Conservation (phyloP, 2,888 invertebrate species). For the Conus canariensis region DNA sequence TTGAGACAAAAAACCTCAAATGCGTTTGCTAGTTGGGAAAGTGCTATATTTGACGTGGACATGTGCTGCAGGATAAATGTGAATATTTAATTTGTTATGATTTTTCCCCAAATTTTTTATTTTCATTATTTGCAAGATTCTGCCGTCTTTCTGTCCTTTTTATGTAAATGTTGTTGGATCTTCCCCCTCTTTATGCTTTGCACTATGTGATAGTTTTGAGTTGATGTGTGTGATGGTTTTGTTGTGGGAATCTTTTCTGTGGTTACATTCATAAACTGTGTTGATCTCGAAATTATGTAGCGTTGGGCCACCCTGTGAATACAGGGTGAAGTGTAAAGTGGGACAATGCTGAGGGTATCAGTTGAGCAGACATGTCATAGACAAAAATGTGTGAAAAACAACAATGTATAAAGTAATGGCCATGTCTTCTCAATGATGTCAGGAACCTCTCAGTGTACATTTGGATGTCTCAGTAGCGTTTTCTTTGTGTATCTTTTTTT, state of each 20-base stretch:
- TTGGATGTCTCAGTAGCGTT: neutral
- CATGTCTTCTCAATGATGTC: neutral
- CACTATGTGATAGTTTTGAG: slow-evolving; percentile 17
- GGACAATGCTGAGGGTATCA: neutral
- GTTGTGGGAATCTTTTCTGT: neutral
- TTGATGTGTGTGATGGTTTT: neutral
- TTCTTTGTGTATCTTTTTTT: neutral
- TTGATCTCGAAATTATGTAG: neutral
- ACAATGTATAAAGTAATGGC: neutral
- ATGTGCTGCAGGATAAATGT: too few species aligned
- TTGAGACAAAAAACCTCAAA: too few species aligned
- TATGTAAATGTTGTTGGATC: neutral
- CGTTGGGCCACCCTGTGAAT: neutral
- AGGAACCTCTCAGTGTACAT: neutral
- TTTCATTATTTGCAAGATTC: neutral
- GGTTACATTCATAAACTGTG: neutral
- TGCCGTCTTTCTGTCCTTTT: neutral
- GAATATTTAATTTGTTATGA: too few species aligned
- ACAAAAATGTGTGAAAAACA: neutral
- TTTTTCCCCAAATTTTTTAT: neutral
- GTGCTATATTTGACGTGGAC: too few species aligned
- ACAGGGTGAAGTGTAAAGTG: neutral
- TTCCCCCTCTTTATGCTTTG: neutral
- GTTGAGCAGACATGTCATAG: neutral
- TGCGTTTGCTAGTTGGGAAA: too few species aligned